A percentile compares a stretch with the other conserved stretches of the same genome.
Conservation (phyloP, 1,140 invertebrate genomes). For the Ephestia elutella region DNA sequence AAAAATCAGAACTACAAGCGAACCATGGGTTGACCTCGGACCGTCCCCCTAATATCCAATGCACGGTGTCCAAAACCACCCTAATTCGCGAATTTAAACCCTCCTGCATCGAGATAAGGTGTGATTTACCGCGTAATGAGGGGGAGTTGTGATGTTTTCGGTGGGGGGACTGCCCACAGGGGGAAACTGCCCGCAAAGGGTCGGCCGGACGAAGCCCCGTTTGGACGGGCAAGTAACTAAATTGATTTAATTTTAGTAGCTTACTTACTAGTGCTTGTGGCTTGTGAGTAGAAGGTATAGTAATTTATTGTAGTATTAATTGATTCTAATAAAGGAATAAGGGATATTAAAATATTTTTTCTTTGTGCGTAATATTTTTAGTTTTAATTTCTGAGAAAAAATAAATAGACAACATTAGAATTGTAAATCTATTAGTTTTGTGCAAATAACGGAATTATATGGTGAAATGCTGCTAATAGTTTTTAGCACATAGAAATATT, state of each 20-base stretch:
- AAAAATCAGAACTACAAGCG: conserved; percentile 64
- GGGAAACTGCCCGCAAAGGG: conserved; percentile 67
- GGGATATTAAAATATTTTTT: no score
- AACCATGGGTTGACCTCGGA: conserved; percentile 50
- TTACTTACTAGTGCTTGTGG: no score
- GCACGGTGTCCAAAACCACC: conserved; percentile 44
- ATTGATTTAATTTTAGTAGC: neutral
- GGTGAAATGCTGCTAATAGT: no score
- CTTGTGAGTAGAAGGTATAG: no score
- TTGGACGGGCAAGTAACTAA: conserved; percentile 21
- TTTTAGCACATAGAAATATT: no score
- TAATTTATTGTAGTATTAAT: no score
- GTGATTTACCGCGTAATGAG: neutral
- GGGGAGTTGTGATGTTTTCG: conserved; percentile 50
- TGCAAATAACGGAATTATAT: no score
- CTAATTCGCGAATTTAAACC: neutral
- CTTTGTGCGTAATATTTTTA: no score
- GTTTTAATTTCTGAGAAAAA: no score
- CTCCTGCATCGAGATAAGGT: neutral
- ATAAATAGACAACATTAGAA: no score
- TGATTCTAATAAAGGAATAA: no score
- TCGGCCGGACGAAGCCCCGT: conserved; percentile 47
- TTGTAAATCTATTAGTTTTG: no score
- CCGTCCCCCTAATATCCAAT: conserved; percentile 35
- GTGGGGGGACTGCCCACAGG: conserved; percentile 65